These are phyloP conservation scores for Noturus placidus DNA, from an alignment of 2,113 vertebrate genomes.

Conservation along the genomic window DNA sequence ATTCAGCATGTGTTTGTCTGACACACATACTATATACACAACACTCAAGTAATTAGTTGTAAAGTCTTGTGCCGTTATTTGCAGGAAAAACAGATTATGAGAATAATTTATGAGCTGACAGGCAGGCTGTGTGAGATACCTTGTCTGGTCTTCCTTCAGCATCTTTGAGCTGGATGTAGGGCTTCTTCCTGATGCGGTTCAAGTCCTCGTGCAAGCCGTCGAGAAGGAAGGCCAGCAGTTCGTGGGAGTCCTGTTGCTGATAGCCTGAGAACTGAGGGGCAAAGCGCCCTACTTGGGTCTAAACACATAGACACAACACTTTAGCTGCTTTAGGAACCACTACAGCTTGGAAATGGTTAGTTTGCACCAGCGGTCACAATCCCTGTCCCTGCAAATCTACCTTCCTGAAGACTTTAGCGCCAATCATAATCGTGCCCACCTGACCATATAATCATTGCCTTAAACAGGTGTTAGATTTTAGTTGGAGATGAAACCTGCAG, in stretches of 20 bases:
- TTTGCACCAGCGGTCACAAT: too few species aligned
- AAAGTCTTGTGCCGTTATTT: not conserved
- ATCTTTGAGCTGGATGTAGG: constrained; percentile 97
- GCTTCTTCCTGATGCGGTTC: constrained; percentile 98
- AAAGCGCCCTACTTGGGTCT: constrained; percentile 97
- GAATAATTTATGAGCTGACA: not conserved
- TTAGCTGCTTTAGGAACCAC: not conserved
- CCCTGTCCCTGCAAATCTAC: too few species aligned
- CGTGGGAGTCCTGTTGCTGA: constrained; percentile 98
- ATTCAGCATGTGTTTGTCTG: too few species aligned
- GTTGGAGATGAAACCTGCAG: too few species aligned
- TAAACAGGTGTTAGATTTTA: too few species aligned
- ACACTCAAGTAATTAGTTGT: not conserved
- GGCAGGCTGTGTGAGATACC: constrained; percentile 64
- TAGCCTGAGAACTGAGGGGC: constrained; percentile 98
- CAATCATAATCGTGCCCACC: too few species aligned
- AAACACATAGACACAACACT: not conserved
- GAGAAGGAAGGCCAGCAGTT: constrained; percentile 94
- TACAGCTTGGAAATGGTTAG: not conserved
- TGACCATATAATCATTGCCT: too few species aligned
- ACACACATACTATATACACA: not conserved
- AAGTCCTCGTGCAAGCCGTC: constrained; percentile 97
- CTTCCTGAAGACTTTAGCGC: too few species aligned
- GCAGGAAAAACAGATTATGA: not conserved
- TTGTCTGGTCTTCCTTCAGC: constrained; percentile 92